Percentiles rank a stretch among this genome's conserved stretches.
Evolutionary conservation across 2,113 vertebrate species (phyloP).

Genomic region (Corythornis madagascariensis): DNA sequence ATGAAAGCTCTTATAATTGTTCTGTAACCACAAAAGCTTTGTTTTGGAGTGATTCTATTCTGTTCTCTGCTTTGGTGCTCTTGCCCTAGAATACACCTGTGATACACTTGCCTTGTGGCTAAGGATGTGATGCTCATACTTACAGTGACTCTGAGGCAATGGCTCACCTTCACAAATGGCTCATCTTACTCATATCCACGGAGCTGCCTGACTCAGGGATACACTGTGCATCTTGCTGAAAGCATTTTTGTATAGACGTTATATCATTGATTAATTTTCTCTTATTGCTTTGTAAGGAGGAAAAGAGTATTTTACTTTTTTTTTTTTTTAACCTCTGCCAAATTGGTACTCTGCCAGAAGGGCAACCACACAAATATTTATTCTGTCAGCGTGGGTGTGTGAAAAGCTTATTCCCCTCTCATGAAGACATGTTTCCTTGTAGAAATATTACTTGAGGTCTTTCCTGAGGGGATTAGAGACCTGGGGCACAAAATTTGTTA

Average conservation of each 20-base stretch:
- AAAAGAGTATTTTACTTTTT: neutral
- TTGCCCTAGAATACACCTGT: conserved; percentile 20
- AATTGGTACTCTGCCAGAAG: neutral
- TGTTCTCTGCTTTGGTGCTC: neutral
- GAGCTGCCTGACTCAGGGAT: neutral
- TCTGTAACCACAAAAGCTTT: conserved; percentile 26
- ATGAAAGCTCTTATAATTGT: conserved; percentile 34
- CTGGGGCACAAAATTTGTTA: neutral
- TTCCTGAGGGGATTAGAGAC: neutral
- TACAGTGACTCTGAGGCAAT: neutral
- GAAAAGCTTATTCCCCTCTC: neutral
- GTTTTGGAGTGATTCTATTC: neutral
- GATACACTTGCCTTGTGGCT: conserved; percentile 36
- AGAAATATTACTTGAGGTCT: neutral
- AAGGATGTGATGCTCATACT: conserved; percentile 16
- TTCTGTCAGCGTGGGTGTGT: neutral
- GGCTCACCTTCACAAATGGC: conserved; percentile 17
- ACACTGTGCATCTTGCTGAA: neutral
- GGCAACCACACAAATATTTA: neutral
- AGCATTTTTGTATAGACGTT: neutral
- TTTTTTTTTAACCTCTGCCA: neutral
- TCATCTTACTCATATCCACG: conserved; percentile 16
- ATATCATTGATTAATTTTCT: neutral
- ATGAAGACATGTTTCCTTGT: neutral
- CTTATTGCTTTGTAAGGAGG: neutral